These are phyloP conservation scores for Epiblema foenella DNA, from an alignment of 2,888 invertebrate species.

Conservation along the genomic window DNA sequence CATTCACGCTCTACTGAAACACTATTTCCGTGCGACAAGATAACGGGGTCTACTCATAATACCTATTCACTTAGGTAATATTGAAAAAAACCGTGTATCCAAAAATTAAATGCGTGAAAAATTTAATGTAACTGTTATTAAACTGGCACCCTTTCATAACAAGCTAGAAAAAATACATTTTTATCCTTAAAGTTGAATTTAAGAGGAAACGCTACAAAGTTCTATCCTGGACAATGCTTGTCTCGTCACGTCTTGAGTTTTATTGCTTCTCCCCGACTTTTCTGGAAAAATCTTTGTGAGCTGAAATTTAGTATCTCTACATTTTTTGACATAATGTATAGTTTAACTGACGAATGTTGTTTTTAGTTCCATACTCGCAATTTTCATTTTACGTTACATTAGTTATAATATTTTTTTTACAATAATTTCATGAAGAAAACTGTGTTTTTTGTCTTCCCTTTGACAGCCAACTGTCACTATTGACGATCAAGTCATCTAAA, in stretches of 20 bases:
- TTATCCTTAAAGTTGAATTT: constrained; percentile 29
- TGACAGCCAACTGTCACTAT: not conserved
- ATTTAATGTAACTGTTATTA: too few relatives aligned
- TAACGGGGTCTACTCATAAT: too few relatives aligned
- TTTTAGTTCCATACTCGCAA: not conserved
- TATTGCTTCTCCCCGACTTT: constrained; percentile 32
- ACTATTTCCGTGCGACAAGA: too few relatives aligned
- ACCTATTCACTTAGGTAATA: too few relatives aligned
- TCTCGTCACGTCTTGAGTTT: constrained; percentile 34
- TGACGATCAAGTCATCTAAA: too few relatives aligned
- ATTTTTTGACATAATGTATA: not conserved
- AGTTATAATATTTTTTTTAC: too few relatives aligned
- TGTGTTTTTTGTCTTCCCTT: not conserved
- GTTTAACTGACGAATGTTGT: not conserved
- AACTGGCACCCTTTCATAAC: not conserved
- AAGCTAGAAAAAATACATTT: not conserved
- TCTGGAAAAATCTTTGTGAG: constrained; percentile 24
- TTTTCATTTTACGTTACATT: too few relatives aligned
- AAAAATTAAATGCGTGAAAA: too few relatives aligned
- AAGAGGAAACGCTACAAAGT: constrained; percentile 37
- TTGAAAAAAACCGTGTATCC: too few relatives aligned
- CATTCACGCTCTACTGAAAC: too few relatives aligned
- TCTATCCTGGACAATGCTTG: constrained; percentile 34
- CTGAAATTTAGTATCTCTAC: constrained; percentile 13
- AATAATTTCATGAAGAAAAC: not conserved